phyloP scores from a whole-genome alignment of 2,113 vertebrate genomes.

The Varanus komodoensis region DNA sequence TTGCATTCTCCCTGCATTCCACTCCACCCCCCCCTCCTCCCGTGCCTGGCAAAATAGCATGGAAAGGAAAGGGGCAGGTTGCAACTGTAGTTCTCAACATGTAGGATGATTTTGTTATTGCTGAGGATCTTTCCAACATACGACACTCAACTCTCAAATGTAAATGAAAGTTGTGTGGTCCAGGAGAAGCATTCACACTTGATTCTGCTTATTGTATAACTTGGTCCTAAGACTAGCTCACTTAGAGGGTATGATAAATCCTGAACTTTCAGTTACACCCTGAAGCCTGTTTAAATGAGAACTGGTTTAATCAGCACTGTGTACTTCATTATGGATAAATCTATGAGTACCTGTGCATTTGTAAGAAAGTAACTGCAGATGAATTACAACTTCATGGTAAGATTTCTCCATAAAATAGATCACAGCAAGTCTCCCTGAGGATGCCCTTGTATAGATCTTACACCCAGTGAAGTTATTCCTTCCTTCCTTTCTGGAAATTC shows the following conservation, averaged over 20 bases:
- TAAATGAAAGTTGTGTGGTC: background rate
- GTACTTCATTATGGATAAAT: background rate
- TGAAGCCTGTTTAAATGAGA: background rate
- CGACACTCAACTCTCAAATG: background rate
- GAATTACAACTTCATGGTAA: background rate
- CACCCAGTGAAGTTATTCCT: background rate
- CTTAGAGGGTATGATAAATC: background rate
- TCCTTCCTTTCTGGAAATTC: background rate
- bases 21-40: background rate
- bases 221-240: background rate
- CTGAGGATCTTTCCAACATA: background rate
- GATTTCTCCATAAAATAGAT: background rate
- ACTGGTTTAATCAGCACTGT: background rate
- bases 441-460: background rate
- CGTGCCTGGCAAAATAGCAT: background rate
- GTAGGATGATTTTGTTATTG: background rate
- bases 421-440: no score
- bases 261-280: constrained; percentile 30
- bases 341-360: background rate
- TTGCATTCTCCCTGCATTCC: background rate
- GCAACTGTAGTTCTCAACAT: background rate
- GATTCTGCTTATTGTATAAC: background rate
- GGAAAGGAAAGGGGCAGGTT: no score
- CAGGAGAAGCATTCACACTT: background rate
- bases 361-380: background rate